Percentiles rank a stretch among this genome's conserved stretches.
phyloP scores from a whole-genome alignment of 1,140 invertebrate species.

The Battus philenor region DNA sequence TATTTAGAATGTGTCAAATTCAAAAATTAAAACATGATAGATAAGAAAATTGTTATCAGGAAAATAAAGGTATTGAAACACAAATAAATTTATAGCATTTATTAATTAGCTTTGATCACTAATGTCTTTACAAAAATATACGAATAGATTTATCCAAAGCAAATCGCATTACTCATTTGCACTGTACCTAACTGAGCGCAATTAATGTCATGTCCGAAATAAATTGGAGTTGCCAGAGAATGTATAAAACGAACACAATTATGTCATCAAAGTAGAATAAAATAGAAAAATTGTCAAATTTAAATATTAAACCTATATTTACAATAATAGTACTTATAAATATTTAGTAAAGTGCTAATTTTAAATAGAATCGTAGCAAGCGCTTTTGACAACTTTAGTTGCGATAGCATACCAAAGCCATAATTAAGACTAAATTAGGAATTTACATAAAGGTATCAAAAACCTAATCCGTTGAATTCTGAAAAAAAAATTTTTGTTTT shows the following conservation, averaged over 20 bases:
- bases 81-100: conserved; percentile 47
- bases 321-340: conserved; percentile 61
- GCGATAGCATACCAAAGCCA: conserved; percentile 37
- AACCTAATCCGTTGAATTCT: too few relatives aligned
- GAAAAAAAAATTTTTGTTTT: too few relatives aligned
- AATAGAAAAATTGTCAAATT: conserved; percentile 59
- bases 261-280: conserved; percentile 36
- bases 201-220: conserved; percentile 33
- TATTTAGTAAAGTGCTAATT: conserved; percentile 32
- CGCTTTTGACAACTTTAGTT: conserved; percentile 39
- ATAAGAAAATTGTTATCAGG: too few relatives aligned
- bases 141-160: conserved; percentile 1
- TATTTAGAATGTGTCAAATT: too few relatives aligned
- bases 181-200: conserved; percentile 24
- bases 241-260: conserved; percentile 24
- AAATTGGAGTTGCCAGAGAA: conserved; percentile 26
- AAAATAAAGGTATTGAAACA: conserved; percentile 20
- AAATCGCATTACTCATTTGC: conserved; percentile 15
- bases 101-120: conserved; percentile 51
- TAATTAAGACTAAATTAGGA: conserved; percentile 13
- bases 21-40: too few relatives aligned
- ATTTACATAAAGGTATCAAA: background rate
- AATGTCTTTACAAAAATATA: conserved; percentile 18
- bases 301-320: conserved; percentile 71
- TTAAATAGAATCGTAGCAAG: conserved; percentile 54